Conservation (phyloP, 2,113 vertebrate species). For the Acinonyx jubatus region DNA sequence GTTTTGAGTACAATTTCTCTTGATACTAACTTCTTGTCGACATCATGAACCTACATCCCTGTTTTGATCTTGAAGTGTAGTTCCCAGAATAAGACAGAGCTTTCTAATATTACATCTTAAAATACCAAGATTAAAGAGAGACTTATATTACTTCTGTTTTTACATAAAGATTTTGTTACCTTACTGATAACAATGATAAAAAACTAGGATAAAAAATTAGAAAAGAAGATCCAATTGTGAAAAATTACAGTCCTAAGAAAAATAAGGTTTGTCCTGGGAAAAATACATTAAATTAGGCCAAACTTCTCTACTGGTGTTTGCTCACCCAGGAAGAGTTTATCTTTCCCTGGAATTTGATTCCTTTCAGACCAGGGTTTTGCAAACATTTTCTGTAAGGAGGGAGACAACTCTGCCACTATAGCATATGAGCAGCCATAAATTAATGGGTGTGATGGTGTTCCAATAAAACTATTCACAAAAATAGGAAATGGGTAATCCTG, state of each 20-base stretch:
- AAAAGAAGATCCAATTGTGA: neutral
- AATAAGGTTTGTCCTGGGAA: neutral
- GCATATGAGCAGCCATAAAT: neutral
- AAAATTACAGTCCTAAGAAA: neutral
- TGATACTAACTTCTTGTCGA: neutral
- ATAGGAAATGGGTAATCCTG: neutral
- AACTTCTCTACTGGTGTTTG: neutral
- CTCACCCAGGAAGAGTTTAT: neutral
- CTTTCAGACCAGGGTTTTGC: neutral
- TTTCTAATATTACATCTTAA: neutral
- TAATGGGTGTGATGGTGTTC: neutral
- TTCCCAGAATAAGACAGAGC: neutral
- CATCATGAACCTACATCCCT: neutral
- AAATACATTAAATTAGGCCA: neutral
- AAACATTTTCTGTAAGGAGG: neutral
- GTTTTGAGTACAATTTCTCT: neutral
- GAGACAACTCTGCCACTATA: neutral
- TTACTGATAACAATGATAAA: neutral
- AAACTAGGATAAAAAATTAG: neutral
- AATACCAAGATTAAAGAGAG: neutral
- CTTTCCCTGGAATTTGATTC: conserved; percentile 13
- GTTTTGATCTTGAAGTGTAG: neutral
- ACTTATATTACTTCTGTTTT: neutral
- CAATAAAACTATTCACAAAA: conserved; percentile 14
- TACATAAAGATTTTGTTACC: neutral